Conservation (phyloP, 2,113 vertebrate species). For the Paedocypris sp. region DNA sequence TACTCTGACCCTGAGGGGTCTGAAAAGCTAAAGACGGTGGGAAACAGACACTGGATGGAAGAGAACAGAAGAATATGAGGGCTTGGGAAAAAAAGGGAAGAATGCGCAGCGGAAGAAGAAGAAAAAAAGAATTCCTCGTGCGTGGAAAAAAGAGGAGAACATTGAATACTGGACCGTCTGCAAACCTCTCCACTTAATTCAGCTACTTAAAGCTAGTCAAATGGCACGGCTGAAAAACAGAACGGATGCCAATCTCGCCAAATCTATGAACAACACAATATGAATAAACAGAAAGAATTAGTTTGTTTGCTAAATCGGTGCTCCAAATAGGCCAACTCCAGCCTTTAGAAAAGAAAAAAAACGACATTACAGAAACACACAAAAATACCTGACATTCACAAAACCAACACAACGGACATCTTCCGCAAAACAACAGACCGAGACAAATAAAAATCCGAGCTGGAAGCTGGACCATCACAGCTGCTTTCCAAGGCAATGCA, state of each 20-base stretch:
- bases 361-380: no score
- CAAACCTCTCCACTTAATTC: conserved; percentile 22
- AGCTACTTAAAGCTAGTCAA: conserved; percentile 4
- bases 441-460: background rate
- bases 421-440: no score
- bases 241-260: background rate
- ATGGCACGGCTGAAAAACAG: background rate
- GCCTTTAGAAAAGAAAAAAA: no score
- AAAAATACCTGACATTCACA: no score
- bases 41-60: conserved; percentile 10
- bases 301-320: no score
- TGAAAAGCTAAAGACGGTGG: background rate
- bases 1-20: conserved; percentile 28
- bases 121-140: conserved; percentile 19
- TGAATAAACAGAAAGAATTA: no score
- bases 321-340: no score
- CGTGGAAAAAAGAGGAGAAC: conserved; percentile 19
- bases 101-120: conserved; percentile 29
- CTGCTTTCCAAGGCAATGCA: background rate
- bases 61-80: background rate
- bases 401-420: no score
- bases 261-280: conserved; percentile 4
- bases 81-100: conserved; percentile 27
- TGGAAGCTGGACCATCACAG: conserved; percentile 4
- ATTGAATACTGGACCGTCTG: conserved; percentile 13